Base-by-base conservation (phyloP, 2,888 invertebrate species). In the Eupithecia subumbrata region DNA sequence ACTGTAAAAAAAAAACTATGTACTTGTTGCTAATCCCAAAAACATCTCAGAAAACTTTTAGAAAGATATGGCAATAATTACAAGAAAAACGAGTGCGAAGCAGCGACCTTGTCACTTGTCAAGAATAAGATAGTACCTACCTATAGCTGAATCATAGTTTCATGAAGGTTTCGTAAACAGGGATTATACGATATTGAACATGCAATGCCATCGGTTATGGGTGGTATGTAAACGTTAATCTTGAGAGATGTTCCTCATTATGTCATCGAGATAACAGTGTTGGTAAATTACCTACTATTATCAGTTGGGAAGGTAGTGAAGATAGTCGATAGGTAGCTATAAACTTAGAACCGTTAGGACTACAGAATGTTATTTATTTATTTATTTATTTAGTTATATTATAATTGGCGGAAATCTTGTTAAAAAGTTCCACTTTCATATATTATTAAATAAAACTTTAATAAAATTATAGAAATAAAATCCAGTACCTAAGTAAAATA, bases 241-340 rank as follows among this genome's bases (percentile, higher is more conserved):
- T 76, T 73, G 76, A 76, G 70, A 73, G 60, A 76, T 76, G 70
- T 37, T 45, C 34, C 73, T 63, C 52, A 72, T 75, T 72, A 72
- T 9, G 30, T 52, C n/a, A n/a, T 52, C n/a, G 9, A n/a, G 34
- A 56, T 56, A 56, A 56, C 56, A 22, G 12, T 22, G 56, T 56
- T 22, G 4, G 22, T 25, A 11, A 56, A n/a, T n/a, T n/a, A n/a
- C 52, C n/a, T n/a, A n/a, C n/a, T 48, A 18, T 16, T 52, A 45
- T 52, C 52, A 56, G 22, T 56, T 7, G 2, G 22, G 52, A 22
- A 56, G n/a, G 52, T 56, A n/a, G n/a, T n/a, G 22, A n/a, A 56
- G 52, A 3, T 22, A 56, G 48, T 48, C 22, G 52, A 56, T n/a
- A 22, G n/a, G n/a, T 8, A 11, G 40, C 5, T 40, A 40, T 40